phyloP scores from a whole-genome alignment of 2,797 vertebrate species.

The Brotula barbata region DNA sequence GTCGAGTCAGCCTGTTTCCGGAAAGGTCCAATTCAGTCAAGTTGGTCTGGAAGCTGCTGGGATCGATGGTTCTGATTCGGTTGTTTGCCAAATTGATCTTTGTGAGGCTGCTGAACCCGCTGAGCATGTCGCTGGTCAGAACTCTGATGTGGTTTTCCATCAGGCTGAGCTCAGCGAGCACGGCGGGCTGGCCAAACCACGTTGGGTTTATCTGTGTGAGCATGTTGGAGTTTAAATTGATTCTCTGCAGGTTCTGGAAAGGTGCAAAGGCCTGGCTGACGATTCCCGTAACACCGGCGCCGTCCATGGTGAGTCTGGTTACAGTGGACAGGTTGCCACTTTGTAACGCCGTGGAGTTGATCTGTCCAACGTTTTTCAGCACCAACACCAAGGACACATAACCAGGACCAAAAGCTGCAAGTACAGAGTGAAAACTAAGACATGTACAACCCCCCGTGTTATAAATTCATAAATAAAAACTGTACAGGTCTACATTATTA shows the following conservation, averaged over 20 bases:
- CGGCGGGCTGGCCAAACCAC: slow-evolving; percentile 68
- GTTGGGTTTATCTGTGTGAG: slow-evolving; percentile 52
- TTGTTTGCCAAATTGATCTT: slow-evolving; percentile 66
- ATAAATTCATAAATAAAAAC: too few species aligned
- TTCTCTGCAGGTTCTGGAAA: slow-evolving; percentile 62
- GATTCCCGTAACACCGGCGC: slow-evolving; percentile 60
- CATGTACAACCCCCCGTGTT: too few species aligned
- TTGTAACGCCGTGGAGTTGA: slow-evolving; percentile 69
- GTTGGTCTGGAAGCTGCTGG: slow-evolving; percentile 28
- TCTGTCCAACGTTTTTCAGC: slow-evolving; percentile 46
- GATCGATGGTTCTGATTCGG: slow-evolving; percentile 56
- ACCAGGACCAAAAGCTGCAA: slow-evolving; percentile 61
- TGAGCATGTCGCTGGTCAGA: slow-evolving; percentile 43
- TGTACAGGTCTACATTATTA: too few species aligned
- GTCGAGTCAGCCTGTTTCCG: slow-evolving; percentile 65
- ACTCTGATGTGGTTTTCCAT: slow-evolving; percentile 56
- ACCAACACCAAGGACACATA: slow-evolving; percentile 59
- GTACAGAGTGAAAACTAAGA: not conserved
- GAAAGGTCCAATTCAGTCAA: slow-evolving; percentile 77
- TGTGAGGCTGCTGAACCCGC: slow-evolving; percentile 48
- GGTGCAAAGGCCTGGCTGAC: slow-evolving; percentile 61
- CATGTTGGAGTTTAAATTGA: slow-evolving; percentile 66
- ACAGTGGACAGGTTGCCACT: slow-evolving; percentile 68
- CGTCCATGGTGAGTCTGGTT: slow-evolving; percentile 61
- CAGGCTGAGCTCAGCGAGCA: slow-evolving; percentile 60